Conservation (phyloP, 2,888 invertebrate species). For the Strigamia crassipes region DNA sequence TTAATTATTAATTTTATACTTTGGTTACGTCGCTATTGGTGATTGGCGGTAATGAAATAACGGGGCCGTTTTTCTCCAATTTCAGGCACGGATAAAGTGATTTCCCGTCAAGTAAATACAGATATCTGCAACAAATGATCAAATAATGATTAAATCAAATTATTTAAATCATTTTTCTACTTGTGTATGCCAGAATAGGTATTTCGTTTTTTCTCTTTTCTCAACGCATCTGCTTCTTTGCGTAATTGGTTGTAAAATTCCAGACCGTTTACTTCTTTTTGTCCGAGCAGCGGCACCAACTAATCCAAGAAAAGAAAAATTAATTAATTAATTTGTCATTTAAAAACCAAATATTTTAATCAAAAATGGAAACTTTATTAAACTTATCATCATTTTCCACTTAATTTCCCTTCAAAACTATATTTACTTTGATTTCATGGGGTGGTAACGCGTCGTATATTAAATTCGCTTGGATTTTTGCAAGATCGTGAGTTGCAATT, state of each 20-base stretch:
- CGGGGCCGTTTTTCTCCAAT: slow-evolving; percentile 67
- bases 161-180: slow-evolving; percentile 55
- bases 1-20: slow-evolving; percentile 60
- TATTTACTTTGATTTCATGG: slow-evolving; percentile 67
- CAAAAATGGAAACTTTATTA: too few relatives aligned
- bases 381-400: too few relatives aligned
- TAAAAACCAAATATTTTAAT: too few relatives aligned
- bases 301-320: too few relatives aligned
- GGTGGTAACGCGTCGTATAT: slow-evolving; percentile 72
- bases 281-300: slow-evolving; percentile 67
- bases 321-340: too few relatives aligned
- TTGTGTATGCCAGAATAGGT: slow-evolving; percentile 81
- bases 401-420: too few relatives aligned
- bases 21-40: slow-evolving; percentile 82
- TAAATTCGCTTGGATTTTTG: slow-evolving; percentile 65
- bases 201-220: slow-evolving; percentile 82
- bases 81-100: slow-evolving; percentile 71
- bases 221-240: slow-evolving; percentile 75
- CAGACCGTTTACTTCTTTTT: slow-evolving; percentile 68
- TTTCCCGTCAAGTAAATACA: slow-evolving; percentile 77
- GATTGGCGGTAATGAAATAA: slow-evolving; percentile 84
- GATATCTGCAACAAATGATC: slow-evolving; percentile 62
- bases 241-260: slow-evolving; percentile 72
- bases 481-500: slow-evolving; percentile 81
- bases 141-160: slow-evolving; percentile 2